Evolutionary conservation across 2,888 invertebrate species (phyloP).

Genomic region (Drosophila prostipennis): DNA sequence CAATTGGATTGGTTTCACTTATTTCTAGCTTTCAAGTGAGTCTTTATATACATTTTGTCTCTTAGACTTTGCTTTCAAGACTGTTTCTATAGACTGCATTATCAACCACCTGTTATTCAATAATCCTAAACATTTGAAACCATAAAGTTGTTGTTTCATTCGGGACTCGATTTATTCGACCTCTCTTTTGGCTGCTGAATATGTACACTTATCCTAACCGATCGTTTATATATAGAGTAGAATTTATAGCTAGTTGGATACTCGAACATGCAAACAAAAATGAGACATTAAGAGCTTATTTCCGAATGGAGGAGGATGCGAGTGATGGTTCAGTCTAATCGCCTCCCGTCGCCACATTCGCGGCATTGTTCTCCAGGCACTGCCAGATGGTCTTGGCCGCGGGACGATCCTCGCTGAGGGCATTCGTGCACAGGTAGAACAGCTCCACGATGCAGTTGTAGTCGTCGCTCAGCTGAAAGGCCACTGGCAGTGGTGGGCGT

Average conservation of each 20-base stretch:
- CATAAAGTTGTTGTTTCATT: background rate
- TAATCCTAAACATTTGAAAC: background rate
- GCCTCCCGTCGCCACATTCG: conserved; percentile 26
- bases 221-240: background rate
- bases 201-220: conserved; percentile 2
- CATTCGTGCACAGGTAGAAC: conserved; percentile 90
- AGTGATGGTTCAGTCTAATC: conserved; percentile 23
- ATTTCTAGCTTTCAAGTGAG: background rate
- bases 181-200: conserved; percentile 3
- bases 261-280: conserved; percentile 1
- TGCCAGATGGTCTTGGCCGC: conserved; percentile 85
- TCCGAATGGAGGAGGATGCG: background rate
- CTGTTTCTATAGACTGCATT: background rate
- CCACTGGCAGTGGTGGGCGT: conserved; percentile 88
- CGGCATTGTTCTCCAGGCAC: conserved; percentile 62
- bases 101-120: background rate
- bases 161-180: background rate
- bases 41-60: background rate
- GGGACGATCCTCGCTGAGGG: conserved; percentile 86
- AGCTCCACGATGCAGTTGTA: conserved; percentile 88
- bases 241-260: conserved; percentile 1
- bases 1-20: background rate
- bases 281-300: background rate
- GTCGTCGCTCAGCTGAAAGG: conserved; percentile 86
- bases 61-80: background rate